These are phyloP conservation scores for Suillia variegata DNA, from an alignment of 2,888 invertebrate species.

Conservation along the genomic window DNA sequence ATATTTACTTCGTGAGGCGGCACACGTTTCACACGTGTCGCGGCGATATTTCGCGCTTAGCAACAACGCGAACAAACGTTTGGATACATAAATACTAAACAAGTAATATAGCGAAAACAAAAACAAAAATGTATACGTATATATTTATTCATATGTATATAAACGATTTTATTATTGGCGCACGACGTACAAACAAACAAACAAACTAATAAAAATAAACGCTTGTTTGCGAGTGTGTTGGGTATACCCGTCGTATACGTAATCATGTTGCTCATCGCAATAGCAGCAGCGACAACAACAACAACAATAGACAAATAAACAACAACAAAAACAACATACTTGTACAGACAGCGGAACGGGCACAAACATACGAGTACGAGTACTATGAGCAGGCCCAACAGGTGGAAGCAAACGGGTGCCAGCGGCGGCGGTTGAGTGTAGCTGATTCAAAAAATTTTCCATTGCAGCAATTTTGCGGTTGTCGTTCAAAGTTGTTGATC, in stretches of 20 bases:
- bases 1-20: too few species aligned
- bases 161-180: too few species aligned
- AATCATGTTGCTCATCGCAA: too few species aligned
- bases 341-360: neutral
- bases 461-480: constrained; percentile 5
- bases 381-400: neutral
- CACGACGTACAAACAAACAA: too few species aligned
- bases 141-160: too few species aligned
- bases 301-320: neutral
- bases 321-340: neutral
- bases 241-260: too few species aligned
- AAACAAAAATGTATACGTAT: too few species aligned
- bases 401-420: neutral
- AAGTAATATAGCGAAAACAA: too few species aligned
- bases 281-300: too few species aligned
- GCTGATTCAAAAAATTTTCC: constrained; percentile 19
- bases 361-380: neutral
- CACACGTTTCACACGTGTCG: constrained; percentile 41
- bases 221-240: too few species aligned
- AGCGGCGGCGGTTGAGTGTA: neutral
- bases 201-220: too few species aligned
- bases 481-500: constrained; percentile 14
- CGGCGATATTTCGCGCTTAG: constrained; percentile 21
- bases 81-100: too few species aligned
- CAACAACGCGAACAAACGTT: constrained; percentile 31